phyloP scores from a whole-genome alignment of 2,888 invertebrate genomes.

The Acleris sparsana region DNA sequence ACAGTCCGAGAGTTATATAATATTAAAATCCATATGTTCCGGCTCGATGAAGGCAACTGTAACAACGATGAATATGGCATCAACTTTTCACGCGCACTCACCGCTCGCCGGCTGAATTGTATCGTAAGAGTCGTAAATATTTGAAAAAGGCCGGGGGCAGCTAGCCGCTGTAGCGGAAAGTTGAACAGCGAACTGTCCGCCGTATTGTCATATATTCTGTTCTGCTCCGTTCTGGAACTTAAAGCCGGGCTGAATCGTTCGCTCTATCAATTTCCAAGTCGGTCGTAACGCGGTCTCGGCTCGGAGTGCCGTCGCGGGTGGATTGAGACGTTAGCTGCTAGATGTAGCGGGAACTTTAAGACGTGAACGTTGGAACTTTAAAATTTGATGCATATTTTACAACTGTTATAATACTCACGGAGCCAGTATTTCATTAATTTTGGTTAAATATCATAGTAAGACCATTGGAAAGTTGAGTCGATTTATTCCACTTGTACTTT shows the following conservation, averaged over 20 bases:
- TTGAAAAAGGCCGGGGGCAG: constrained; percentile 51
- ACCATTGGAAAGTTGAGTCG: background rate
- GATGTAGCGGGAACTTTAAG: constrained; percentile 21
- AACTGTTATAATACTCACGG: too few species aligned
- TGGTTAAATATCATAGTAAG: too few species aligned
- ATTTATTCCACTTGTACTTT: constrained; percentile 25
- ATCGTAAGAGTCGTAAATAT: constrained; percentile 58
- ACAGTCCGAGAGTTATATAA: constrained; percentile 44
- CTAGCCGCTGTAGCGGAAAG: constrained; percentile 38
- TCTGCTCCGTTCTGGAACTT: constrained; percentile 35
- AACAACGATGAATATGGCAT: constrained; percentile 52
- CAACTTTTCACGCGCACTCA: constrained; percentile 57
- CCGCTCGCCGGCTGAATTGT: constrained; percentile 49
- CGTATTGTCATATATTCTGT: constrained; percentile 38
- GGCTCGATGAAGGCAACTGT: constrained; percentile 36
- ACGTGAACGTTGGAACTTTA: background rate
- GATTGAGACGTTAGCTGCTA: constrained; percentile 24
- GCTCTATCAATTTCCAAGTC: constrained; percentile 49
- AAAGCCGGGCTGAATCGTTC: constrained; percentile 42
- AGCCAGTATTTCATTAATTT: too few species aligned
- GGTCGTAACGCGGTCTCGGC: constrained; percentile 47
- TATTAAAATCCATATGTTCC: constrained; percentile 56
- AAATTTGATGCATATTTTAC: background rate
- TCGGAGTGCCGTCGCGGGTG: constrained; percentile 21
- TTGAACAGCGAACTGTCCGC: constrained; percentile 43